Evolutionary conservation across 2,113 vertebrate genomes (phyloP).

Genomic region (Cryptotis parvus): DNA sequence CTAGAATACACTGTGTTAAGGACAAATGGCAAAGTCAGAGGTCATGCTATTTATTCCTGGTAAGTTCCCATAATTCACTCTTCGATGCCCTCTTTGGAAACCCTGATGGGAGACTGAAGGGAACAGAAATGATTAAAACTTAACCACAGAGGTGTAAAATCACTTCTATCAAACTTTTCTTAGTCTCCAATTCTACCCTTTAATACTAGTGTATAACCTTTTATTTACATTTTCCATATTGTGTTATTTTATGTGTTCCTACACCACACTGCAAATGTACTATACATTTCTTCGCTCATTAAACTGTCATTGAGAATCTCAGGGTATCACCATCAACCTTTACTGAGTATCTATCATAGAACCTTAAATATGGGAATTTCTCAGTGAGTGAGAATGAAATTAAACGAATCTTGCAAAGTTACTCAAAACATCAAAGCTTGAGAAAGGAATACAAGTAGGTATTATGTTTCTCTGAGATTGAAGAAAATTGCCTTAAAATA

Average conservation of each 20-base stretch:
- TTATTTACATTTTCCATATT: background rate
- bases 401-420: background rate
- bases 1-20: background rate
- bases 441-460: conserved; percentile 1
- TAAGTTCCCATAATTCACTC: background rate
- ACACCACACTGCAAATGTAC: background rate
- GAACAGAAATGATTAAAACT: background rate
- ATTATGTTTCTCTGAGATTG: conserved; percentile 14
- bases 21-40: background rate
- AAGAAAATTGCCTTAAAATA: conserved; percentile 54
- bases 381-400: background rate
- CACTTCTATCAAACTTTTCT: background rate
- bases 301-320: background rate
- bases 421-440: conserved; percentile 9
- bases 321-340: background rate
- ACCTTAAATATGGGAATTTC: background rate
- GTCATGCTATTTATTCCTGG: background rate
- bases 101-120: background rate
- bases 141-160: background rate
- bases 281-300: background rate
- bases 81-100: background rate
- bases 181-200: background rate
- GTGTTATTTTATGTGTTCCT: background rate
- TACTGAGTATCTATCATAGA: background rate
- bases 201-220: background rate